phyloP scores from a whole-genome alignment of 2,888 invertebrate genomes.

The Erpobdella octoculata region DNA sequence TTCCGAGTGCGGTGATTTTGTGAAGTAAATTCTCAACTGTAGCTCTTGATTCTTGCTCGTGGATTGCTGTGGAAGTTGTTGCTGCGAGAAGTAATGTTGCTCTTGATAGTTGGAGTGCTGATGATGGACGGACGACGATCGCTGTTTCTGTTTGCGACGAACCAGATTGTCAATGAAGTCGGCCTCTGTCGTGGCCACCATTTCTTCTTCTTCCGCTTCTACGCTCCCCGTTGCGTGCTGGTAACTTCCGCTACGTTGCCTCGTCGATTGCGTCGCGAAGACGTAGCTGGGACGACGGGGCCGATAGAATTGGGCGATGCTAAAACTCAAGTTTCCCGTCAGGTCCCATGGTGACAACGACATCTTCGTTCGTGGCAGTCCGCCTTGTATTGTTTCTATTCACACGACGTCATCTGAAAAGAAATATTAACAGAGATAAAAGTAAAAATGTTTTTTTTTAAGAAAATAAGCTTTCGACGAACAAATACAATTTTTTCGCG shows the following conservation, averaged over 20 bases:
- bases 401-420: too few species aligned
- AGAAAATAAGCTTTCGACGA: too few species aligned
- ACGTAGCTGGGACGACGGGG: slow-evolving; percentile 50
- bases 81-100: slow-evolving; percentile 4
- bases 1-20: slow-evolving; percentile 8
- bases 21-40: slow-evolving; percentile 15
- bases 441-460: too few species aligned
- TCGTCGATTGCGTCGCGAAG: slow-evolving; percentile 45
- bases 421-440: too few species aligned
- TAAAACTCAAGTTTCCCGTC: slow-evolving; percentile 46
- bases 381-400: too few species aligned
- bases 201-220: slow-evolving; percentile 17
- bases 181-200: slow-evolving; percentile 19
- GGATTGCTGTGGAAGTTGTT: slow-evolving; percentile 13
- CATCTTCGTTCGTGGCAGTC: slow-evolving; percentile 33
- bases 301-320: slow-evolving; percentile 46
- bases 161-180: slow-evolving; percentile 45
- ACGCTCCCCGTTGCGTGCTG: slow-evolving; percentile 43
- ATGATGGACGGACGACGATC: slow-evolving; percentile 19
- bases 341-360: slow-evolving; percentile 49
- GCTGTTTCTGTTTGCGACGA: slow-evolving; percentile 9
- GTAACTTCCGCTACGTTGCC: slow-evolving; percentile 48
- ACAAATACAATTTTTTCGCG: too few species aligned
- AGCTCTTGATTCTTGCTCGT: background rate
- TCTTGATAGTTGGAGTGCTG: slow-evolving; percentile 2